Evolutionary conservation across 2,113 vertebrate genomes (phyloP).

Genomic region (Ameiurus melas): DNA sequence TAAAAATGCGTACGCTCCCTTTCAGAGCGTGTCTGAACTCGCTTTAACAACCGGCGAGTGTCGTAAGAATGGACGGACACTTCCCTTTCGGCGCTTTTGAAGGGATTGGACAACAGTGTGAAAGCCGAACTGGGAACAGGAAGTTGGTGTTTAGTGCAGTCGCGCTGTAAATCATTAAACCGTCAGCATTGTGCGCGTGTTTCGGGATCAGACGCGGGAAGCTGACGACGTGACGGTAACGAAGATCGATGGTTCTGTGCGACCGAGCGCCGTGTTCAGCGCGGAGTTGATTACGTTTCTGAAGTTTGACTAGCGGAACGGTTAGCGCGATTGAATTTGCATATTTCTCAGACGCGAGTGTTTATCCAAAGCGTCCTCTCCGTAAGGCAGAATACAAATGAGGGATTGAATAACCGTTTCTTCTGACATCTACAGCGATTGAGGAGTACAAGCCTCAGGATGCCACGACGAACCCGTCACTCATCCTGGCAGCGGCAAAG

Average conservation of each 20-base stretch:
- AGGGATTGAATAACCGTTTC: neutral
- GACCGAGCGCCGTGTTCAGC: neutral
- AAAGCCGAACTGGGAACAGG: neutral
- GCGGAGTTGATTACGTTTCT: neutral
- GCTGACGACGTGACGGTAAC: neutral
- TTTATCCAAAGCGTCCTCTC: neutral
- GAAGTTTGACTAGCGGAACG: neutral
- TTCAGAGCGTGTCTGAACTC: neutral
- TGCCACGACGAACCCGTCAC: slow-evolving; percentile 96
- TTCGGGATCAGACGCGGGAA: neutral
- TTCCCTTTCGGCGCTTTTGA: neutral
- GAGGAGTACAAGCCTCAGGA: slow-evolving; percentile 96
- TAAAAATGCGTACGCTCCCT: neutral
- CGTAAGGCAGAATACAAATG: neutral
- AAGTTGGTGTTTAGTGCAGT: neutral
- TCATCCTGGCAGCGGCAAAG: slow-evolving; percentile 92
- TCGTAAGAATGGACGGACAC: neutral
- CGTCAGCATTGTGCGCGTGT: neutral
- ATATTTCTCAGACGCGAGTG: neutral
- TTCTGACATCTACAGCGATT: slow-evolving; percentile 76
- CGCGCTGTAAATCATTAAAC: neutral
- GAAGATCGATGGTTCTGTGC: neutral
- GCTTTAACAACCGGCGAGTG: neutral
- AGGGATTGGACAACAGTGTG: neutral
- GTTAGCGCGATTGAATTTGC: neutral